These are phyloP conservation scores for Megalurothrips usitatus DNA, from an alignment of 2,888 invertebrate genomes.

Conservation along the genomic window DNA sequence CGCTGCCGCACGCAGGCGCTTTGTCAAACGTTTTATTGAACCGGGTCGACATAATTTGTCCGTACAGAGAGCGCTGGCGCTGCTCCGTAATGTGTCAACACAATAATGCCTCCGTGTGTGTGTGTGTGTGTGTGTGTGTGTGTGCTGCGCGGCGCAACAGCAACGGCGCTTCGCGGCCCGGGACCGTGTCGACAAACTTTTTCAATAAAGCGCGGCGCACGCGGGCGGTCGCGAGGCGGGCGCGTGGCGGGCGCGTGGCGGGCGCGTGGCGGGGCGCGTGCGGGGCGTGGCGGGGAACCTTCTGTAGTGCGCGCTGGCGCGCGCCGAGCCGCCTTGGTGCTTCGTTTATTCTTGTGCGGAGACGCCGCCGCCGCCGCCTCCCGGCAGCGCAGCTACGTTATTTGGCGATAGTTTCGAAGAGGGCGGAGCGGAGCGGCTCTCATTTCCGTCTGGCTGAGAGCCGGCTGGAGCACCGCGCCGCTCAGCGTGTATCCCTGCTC, in stretches of 20 bases:
- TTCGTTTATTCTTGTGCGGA: no score
- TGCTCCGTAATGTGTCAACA: no score
- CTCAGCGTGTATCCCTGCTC: no score
- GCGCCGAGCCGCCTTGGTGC: background rate
- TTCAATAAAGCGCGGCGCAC: no score
- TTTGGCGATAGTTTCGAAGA: no score
- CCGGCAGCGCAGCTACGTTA: background rate
- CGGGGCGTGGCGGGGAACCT: background rate
- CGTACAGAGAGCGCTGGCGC: no score
- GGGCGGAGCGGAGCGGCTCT: no score
- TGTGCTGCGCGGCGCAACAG: background rate
- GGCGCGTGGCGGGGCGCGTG: background rate
- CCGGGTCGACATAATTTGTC: no score
- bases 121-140: background rate
- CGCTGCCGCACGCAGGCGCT: no score
- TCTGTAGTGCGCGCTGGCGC: background rate
- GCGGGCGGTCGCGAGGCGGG: background rate
- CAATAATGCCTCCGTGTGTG: background rate
- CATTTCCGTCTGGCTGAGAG: no score
- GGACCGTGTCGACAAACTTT: background rate
- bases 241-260: background rate
- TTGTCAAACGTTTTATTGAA: no score
- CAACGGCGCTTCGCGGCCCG: background rate
- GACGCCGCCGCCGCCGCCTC: background rate
- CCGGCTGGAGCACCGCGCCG: no score